Conservation (phyloP, 2,888 invertebrate species). For the Eupeodes latifasciatus region DNA sequence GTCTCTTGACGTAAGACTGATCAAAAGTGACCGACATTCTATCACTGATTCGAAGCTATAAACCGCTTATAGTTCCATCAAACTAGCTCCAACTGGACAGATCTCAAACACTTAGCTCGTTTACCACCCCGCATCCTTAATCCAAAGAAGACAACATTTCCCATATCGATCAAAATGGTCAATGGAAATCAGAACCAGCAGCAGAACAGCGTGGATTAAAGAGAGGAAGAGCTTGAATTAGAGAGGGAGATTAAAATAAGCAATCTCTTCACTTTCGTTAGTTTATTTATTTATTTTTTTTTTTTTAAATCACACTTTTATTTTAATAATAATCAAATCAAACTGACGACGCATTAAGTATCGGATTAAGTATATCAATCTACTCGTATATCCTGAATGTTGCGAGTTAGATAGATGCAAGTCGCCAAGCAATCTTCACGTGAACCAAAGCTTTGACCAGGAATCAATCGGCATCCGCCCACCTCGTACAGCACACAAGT, state of each 20-base stretch:
- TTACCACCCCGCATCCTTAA: constrained; percentile 50
- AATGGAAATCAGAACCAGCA: not conserved
- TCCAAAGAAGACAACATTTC: constrained; percentile 36
- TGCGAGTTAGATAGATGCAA: constrained; percentile 80
- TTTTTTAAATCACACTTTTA: not conserved
- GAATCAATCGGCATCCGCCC: constrained; percentile 80
- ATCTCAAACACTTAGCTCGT: constrained; percentile 49
- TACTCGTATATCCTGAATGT: constrained; percentile 80
- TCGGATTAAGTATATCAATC: not conserved
- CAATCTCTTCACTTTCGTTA: not conserved
- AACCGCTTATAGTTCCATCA: constrained; percentile 58
- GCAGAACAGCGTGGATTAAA: not conserved
- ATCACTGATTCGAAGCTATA: constrained; percentile 3
- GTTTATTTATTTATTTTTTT: not conserved
- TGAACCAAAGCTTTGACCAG: constrained; percentile 82
- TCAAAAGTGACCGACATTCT: constrained; percentile 38
- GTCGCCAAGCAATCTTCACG: constrained; percentile 80
- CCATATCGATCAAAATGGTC: not conserved
- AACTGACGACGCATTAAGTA: not conserved
- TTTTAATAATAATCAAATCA: not conserved
- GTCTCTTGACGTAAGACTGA: constrained; percentile 54
- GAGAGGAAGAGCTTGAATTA: not conserved
- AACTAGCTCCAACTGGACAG: constrained; percentile 66
- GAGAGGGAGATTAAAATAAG: not conserved
- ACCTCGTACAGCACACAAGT: constrained; percentile 81